A percentile compares a stretch with the other conserved stretches of the same genome.
Conservation (phyloP, 2,888 invertebrate genomes). For the Dorcus hopei region DNA sequence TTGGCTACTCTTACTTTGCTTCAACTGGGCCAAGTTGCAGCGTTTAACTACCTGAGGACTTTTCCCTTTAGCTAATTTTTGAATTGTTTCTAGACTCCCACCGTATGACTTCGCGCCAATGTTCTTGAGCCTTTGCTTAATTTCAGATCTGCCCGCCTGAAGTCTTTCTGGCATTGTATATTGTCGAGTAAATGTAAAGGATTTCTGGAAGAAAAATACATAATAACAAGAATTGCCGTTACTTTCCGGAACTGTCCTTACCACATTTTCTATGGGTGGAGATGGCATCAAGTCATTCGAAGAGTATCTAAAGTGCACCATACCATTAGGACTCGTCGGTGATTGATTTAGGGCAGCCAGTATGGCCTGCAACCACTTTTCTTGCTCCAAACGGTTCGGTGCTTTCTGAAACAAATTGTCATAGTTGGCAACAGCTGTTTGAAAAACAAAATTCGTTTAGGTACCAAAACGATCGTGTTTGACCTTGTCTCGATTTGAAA, state of each 20-base stretch:
- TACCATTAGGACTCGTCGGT: conserved; percentile 28
- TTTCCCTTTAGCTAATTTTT: conserved; percentile 13
- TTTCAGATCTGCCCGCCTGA: conserved; percentile 9
- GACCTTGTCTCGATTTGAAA: conserved; percentile 51
- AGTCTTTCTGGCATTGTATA: conserved; percentile 26
- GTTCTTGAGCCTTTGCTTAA: conserved; percentile 34
- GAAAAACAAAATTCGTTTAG: conserved; percentile 9
- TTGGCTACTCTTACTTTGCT: background rate
- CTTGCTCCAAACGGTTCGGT: conserved; percentile 49
- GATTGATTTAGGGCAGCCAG: conserved; percentile 47
- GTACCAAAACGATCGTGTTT: conserved; percentile 49
- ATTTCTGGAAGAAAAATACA: background rate
- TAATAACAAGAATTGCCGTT: background rate
- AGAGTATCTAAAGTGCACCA: conserved; percentile 48
- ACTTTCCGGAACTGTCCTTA: background rate
- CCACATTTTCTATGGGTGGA: background rate
- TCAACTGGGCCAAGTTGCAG: background rate
- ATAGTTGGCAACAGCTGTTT: background rate
- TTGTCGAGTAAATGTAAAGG: conserved; percentile 18
- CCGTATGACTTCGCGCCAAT: conserved; percentile 41
- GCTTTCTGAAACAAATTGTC: conserved; percentile 31
- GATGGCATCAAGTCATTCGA: conserved; percentile 36
- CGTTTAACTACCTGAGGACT: background rate
- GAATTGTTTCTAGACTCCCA: conserved; percentile 33
- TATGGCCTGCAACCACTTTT: conserved; percentile 54